phyloP scores from a whole-genome alignment of 1,140 invertebrate species.

The Ceratina calcarata region DNA sequence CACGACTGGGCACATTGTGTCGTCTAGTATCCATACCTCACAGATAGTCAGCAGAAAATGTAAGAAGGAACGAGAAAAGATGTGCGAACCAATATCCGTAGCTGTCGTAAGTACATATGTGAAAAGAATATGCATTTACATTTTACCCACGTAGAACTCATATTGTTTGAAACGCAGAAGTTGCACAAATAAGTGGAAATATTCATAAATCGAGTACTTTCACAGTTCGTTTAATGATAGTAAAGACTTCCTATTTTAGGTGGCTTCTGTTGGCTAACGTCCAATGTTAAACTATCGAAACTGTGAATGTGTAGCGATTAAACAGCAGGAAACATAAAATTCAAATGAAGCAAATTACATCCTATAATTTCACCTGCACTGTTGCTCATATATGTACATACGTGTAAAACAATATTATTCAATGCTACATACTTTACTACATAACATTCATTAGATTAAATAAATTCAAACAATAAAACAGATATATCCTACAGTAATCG shows the following conservation, averaged over 20 bases:
- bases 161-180: neutral
- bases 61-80: neutral
- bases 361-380: no score
- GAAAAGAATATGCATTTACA: no score
- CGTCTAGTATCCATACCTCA: constrained; percentile 36
- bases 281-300: neutral
- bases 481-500: no score
- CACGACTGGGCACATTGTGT: neutral
- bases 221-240: neutral
- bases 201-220: neutral
- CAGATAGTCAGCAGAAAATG: neutral
- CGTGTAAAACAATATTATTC: no score
- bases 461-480: no score
- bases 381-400: no score
- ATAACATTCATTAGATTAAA: no score
- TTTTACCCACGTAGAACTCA: no score
- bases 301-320: neutral
- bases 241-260: constrained; percentile 2
- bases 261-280: neutral
- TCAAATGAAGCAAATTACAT: no score
- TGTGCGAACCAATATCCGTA: constrained; percentile 16
- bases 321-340: constrained; percentile 3
- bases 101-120: constrained; percentile 45
- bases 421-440: no score
- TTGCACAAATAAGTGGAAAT: neutral